Percentiles rank a stretch among this genome's conserved stretches.
Conservation (phyloP, 1,140 invertebrate species). For the Drosophila nasuta region DNA sequence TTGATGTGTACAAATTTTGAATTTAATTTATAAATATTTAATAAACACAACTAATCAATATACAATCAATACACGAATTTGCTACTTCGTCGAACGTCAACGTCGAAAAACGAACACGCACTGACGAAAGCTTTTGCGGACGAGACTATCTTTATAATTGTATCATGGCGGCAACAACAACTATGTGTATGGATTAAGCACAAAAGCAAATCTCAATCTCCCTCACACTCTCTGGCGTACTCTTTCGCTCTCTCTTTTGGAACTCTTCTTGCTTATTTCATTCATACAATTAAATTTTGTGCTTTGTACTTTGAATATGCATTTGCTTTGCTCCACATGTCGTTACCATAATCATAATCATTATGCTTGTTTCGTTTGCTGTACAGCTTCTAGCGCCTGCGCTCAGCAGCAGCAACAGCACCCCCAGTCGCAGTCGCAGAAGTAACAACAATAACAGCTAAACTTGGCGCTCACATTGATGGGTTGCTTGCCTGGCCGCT, state of each 20-base stretch:
- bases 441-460: constrained; percentile 33
- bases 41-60: too few relatives aligned
- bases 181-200: constrained; percentile 35
- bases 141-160: too few relatives aligned
- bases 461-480: constrained; percentile 36
- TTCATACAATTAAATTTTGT: constrained; percentile 63
- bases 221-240: constrained; percentile 13
- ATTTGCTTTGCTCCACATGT: constrained; percentile 72
- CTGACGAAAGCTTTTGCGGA: too few relatives aligned
- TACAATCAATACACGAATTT: too few relatives aligned
- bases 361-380: constrained; percentile 53
- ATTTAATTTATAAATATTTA: too few relatives aligned
- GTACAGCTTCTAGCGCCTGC: constrained; percentile 63
- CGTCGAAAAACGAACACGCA: too few relatives aligned
- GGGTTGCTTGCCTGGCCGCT: background rate
- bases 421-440: constrained; percentile 9
- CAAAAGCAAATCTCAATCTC: constrained; percentile 52
- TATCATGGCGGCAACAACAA: constrained; percentile 30
- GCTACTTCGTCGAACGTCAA: too few relatives aligned
- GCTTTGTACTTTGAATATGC: constrained; percentile 43
- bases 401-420: constrained; percentile 9
- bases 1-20: too few relatives aligned
- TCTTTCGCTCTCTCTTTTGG: constrained; percentile 19
- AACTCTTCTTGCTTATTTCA: constrained; percentile 43
- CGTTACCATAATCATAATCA: constrained; percentile 68